A percentile compares a stretch with the other conserved stretches of the same genome.
Conservation (phyloP, 2,797 vertebrate species). For the Sebastes taczanowskii region DNA sequence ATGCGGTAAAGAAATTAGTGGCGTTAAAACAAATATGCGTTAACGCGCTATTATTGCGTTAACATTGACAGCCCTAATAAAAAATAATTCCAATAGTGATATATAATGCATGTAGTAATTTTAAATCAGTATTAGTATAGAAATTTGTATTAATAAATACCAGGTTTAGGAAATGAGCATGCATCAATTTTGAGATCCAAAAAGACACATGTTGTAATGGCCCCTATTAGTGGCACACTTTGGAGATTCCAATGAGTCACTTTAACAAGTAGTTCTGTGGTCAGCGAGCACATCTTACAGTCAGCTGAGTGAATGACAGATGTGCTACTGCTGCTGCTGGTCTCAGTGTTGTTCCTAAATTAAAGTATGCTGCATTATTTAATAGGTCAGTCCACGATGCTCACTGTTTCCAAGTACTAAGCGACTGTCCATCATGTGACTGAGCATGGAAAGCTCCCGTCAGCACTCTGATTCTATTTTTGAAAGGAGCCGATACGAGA, state of each 20-base stretch:
- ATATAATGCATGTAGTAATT: too few species aligned
- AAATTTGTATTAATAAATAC: not conserved
- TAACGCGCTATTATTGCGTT: too few species aligned
- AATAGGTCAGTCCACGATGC: not conserved
- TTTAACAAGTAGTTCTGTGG: not conserved
- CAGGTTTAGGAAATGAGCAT: not conserved
- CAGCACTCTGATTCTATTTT: constrained; percentile 58
- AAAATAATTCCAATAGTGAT: too few species aligned
- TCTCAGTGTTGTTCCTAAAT: not conserved
- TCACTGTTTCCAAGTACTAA: constrained; percentile 16
- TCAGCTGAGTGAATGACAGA: not conserved
- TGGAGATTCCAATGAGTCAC: not conserved
- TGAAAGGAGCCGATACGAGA: constrained; percentile 22
- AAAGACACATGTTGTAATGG: not conserved
- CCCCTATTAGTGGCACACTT: not conserved
- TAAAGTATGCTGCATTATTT: not conserved
- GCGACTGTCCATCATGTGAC: constrained; percentile 46
- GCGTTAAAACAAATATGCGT: too few species aligned
- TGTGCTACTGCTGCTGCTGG: not conserved
- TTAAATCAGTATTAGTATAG: too few species aligned
- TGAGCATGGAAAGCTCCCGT: constrained; percentile 43
- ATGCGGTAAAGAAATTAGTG: too few species aligned
- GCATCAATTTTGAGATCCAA: not conserved
- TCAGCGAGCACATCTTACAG: not conserved
- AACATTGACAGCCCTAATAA: too few species aligned